A percentile compares a stretch with the other conserved stretches of the same genome.
Conservation (phyloP, 2,113 vertebrate species). For the human region DNA sequence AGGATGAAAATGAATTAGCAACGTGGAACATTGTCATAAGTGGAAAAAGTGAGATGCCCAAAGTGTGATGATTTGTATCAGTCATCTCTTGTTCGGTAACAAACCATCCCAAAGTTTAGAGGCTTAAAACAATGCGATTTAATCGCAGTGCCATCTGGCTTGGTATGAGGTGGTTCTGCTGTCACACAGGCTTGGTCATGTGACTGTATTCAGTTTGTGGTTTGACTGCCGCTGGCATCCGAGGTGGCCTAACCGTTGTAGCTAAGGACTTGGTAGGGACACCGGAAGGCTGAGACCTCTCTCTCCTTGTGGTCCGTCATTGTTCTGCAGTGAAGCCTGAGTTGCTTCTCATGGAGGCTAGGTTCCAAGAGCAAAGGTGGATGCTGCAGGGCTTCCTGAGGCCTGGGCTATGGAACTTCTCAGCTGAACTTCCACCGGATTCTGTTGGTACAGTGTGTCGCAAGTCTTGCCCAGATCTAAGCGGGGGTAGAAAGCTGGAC, state of each 20-base stretch:
- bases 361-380: background rate
- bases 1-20: background rate
- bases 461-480: background rate
- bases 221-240: background rate
- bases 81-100: background rate
- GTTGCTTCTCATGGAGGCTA: background rate
- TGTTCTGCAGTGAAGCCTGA: background rate
- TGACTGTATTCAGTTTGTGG: background rate
- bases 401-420: fast-evolving
- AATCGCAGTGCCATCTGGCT: background rate
- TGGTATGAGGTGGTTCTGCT: background rate
- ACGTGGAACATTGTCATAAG: fast-evolving
- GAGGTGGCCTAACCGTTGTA: background rate
- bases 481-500: fast-evolving
- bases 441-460: background rate
- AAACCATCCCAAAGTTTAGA: background rate
- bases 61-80: background rate
- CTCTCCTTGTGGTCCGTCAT: background rate
- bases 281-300: background rate
- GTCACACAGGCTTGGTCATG: background rate
- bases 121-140: background rate
- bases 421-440: fast-evolving
- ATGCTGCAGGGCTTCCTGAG: background rate
- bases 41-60: background rate
- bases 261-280: background rate